These are phyloP conservation scores for Taeniopygia guttata DNA, from an alignment of 2,797 vertebrate species.

Conservation along the genomic window DNA sequence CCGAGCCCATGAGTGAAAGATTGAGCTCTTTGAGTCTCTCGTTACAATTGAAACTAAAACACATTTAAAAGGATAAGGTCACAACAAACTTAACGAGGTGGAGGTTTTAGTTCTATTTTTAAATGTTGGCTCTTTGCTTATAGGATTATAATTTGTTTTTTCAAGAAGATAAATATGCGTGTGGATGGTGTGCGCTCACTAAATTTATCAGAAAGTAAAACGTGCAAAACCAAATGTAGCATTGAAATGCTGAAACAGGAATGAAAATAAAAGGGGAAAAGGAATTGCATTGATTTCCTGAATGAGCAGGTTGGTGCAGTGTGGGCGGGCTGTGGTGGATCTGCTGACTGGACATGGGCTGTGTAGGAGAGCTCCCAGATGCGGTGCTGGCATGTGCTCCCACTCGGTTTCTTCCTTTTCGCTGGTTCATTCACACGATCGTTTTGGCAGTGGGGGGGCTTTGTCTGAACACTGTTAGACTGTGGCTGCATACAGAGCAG, in stretches of 20 bases:
- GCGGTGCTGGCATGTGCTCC: constrained; percentile 3
- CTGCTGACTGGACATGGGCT: constrained; percentile 20
- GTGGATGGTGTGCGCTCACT: neutral
- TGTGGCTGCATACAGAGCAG: neutral
- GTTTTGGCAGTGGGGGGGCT: neutral
- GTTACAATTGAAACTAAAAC: neutral
- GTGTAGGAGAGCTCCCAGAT: neutral
- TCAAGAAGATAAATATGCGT: neutral
- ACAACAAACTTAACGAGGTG: neutral
- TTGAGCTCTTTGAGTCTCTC: neutral
- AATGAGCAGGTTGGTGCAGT: constrained; percentile 39
- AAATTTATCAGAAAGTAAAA: neutral
- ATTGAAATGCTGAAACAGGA: neutral
- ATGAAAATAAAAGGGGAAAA: neutral
- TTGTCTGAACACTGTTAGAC: neutral
- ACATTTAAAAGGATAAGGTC: neutral
- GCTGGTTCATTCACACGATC: neutral
- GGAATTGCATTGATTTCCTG: constrained; percentile 41
- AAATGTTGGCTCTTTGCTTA: neutral
- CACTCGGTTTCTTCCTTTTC: constrained; percentile 25
- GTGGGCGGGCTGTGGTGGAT: neutral
- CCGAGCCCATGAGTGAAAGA: neutral
- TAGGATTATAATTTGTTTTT: neutral
- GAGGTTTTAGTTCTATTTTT: neutral
- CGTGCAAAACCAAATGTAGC: neutral